Conservation (phyloP, 2,888 invertebrate species). For the Xanthorhoe designata region DNA sequence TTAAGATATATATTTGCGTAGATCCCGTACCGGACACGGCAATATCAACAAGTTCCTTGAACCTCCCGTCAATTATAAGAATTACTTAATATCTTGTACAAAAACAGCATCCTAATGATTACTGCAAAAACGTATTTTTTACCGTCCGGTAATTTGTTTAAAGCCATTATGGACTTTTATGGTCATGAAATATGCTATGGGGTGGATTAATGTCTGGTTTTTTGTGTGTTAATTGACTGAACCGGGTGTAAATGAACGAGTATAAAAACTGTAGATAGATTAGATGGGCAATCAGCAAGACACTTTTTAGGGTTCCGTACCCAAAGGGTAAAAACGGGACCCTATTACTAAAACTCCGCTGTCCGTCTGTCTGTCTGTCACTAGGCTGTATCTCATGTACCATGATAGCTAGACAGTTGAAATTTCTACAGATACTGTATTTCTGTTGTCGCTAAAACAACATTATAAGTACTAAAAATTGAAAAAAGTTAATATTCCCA, state of each 20-base stretch:
- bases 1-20: conserved; percentile 44
- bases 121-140: conserved; percentile 53
- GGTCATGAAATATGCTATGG: conserved; percentile 41
- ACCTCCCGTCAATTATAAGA: conserved; percentile 55
- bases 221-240: conserved; percentile 43
- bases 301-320: too few relatives aligned
- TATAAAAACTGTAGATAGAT: conserved; percentile 36
- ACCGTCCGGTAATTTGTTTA: conserved; percentile 41
- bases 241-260: conserved; percentile 40
- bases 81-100: conserved; percentile 53
- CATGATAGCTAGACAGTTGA: too few relatives aligned
- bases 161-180: conserved; percentile 44
- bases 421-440: too few relatives aligned
- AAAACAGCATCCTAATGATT: conserved; percentile 53
- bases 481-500: too few relatives aligned
- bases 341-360: too few relatives aligned
- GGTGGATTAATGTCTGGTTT: conserved; percentile 43
- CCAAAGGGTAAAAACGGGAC: too few relatives aligned
- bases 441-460: too few relatives aligned
- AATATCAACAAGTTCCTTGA: conserved; percentile 67
- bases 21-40: conserved; percentile 64
- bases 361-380: too few relatives aligned
- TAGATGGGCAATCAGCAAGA: conserved; percentile 38
- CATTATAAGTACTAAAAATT: too few relatives aligned
- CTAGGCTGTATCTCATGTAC: too few relatives aligned